A percentile compares a stretch with the other conserved stretches of the same genome.
Evolutionary conservation across 2,888 invertebrate species (phyloP).

Genomic region (Willowsia nigromaculata): DNA sequence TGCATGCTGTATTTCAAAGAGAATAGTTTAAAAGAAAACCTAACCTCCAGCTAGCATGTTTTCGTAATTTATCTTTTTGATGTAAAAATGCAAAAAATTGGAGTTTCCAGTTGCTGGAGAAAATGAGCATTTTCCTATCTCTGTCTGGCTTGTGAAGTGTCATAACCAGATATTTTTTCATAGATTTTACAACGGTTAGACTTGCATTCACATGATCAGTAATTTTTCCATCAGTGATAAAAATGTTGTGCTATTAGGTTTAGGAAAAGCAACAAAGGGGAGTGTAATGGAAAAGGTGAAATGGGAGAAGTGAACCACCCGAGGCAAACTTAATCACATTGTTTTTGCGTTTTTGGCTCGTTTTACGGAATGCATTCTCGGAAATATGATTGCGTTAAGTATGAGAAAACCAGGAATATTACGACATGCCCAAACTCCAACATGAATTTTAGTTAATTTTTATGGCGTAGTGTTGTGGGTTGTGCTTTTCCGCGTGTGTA

Average conservation of each 20-base stretch:
- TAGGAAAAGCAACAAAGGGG: background rate
- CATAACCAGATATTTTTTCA: conserved; percentile 35
- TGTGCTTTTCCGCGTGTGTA: background rate
- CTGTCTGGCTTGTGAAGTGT: background rate
- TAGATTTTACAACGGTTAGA: background rate
- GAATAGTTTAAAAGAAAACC: background rate
- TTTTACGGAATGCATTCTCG: background rate
- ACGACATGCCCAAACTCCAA: background rate
- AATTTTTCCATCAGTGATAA: background rate
- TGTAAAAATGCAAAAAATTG: background rate
- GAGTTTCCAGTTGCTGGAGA: background rate
- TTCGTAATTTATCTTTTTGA: background rate
- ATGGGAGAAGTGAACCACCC: background rate
- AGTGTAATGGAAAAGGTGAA: background rate
- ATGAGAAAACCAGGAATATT: background rate
- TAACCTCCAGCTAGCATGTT: background rate
- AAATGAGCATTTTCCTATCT: background rate
- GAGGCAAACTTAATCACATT: background rate
- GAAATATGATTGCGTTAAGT: background rate
- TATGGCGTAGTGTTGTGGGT: background rate
- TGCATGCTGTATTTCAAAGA: background rate
- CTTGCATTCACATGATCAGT: background rate
- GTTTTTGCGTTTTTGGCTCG: background rate
- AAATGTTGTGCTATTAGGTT: background rate
- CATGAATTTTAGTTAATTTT: background rate